phyloP scores from a whole-genome alignment of 2,888 invertebrate genomes.

The Spodoptera littoralis region DNA sequence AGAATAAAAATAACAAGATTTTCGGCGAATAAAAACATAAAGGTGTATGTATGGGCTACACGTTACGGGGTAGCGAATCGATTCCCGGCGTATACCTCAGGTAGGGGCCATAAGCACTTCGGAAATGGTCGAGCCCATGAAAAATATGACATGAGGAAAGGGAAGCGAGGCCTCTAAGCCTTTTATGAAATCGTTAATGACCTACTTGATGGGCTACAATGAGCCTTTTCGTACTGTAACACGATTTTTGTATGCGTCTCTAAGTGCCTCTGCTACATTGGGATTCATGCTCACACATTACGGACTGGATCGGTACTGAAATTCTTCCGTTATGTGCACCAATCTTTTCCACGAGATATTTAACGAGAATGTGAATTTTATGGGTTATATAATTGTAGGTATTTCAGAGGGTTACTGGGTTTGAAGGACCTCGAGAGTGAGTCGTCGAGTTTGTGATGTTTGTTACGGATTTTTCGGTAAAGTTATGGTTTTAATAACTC shows the following conservation, averaged over 20 bases:
- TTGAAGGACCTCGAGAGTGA: no score
- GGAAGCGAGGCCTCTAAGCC: conserved; percentile 81
- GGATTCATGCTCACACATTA: conserved; percentile 41
- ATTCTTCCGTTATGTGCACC: conserved; percentile 38
- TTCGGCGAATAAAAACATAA: conserved; percentile 33
- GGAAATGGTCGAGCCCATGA: conserved; percentile 79
- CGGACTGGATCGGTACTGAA: conserved; percentile 40
- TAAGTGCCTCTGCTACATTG: conserved; percentile 59
- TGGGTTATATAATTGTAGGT: conserved; percentile 6
- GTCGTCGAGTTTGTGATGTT: no score
- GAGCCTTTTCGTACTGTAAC: conserved; percentile 71
- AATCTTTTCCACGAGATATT: conserved; percentile 38
- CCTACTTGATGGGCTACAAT: conserved; percentile 74
- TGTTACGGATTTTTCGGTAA: no score
- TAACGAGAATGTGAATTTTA: conserved; percentile 43
- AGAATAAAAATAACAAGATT: conserved; percentile 47
- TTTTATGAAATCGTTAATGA: conserved; percentile 87
- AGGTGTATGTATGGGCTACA: conserved; percentile 32
- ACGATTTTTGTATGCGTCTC: conserved; percentile 68
- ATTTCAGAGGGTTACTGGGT: no score
- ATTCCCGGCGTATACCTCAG: conserved; percentile 60
- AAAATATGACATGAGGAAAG: conserved; percentile 81
- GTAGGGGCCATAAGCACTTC: conserved; percentile 71
- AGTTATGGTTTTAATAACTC: no score
- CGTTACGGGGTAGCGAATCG: conserved; percentile 49